phyloP scores from a whole-genome alignment of 2,797 vertebrate genomes.

The Lophura swinhoii region DNA sequence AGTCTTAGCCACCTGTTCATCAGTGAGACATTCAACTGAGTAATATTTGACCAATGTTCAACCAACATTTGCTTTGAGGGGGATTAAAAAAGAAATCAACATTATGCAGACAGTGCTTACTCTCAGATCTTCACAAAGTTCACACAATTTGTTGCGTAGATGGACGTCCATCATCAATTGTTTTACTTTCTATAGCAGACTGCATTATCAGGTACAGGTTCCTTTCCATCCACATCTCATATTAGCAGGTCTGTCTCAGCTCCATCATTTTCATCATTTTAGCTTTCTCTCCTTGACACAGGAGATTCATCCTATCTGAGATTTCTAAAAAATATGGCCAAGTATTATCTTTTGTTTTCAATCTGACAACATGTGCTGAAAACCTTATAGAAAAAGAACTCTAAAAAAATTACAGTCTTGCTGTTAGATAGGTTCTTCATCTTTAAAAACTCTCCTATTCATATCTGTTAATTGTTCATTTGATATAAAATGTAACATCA shows the following conservation, averaged over 20 bases:
- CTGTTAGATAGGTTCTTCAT: neutral
- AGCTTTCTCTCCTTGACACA: neutral
- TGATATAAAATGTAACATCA: neutral
- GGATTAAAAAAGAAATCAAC: neutral
- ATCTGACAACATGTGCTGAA: neutral
- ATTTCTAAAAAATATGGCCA: neutral
- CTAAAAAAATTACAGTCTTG: neutral
- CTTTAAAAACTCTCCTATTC: neutral
- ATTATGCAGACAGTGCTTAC: neutral
- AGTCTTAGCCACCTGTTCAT: neutral
- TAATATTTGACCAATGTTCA: neutral
- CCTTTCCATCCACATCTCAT: neutral
- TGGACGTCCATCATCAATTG: rapidly evolving
- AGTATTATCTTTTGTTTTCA: neutral
- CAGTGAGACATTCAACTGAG: neutral
- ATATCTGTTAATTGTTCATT: neutral
- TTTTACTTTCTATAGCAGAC: neutral
- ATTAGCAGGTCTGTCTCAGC: neutral
- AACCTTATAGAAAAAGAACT: neutral
- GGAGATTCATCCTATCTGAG: neutral
- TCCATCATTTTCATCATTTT: neutral
- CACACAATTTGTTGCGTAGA: neutral
- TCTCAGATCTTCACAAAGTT: neutral
- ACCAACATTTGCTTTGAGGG: neutral
- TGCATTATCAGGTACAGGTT: neutral